Conservation (phyloP, 2,888 invertebrate genomes). For the Byasa hedistus region DNA sequence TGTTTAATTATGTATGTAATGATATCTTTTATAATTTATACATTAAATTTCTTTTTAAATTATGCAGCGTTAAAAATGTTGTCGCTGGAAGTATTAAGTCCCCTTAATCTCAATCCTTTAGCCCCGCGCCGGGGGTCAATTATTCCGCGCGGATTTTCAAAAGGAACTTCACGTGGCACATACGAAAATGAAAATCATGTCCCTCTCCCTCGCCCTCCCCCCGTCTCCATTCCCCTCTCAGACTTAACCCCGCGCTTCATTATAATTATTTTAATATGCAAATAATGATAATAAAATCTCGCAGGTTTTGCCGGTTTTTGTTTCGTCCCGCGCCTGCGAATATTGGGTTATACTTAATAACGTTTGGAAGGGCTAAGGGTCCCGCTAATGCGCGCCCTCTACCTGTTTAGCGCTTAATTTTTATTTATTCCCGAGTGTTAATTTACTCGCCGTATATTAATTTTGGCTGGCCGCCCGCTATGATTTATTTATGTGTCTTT, state of each 20-base stretch:
- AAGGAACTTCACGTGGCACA: constrained; percentile 28
- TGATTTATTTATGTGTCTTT: constrained; percentile 26
- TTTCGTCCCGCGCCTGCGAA: constrained; percentile 63
- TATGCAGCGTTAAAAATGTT: too few species aligned
- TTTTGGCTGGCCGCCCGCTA: constrained; percentile 21
- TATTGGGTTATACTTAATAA: constrained; percentile 76
- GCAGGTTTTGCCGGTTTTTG: constrained; percentile 64
- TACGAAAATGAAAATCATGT: constrained; percentile 36
- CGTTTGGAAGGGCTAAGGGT: constrained; percentile 57
- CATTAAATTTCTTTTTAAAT: too few species aligned
- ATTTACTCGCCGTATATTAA: constrained; percentile 37
- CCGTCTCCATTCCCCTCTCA: constrained; percentile 36
- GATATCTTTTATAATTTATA: too few species aligned
- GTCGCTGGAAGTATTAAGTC: not conserved
- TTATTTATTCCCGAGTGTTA: constrained; percentile 54
- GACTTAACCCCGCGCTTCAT: constrained; percentile 51
- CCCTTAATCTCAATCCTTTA: constrained; percentile 23
- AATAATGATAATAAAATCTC: constrained; percentile 79
- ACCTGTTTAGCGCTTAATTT: constrained; percentile 66
- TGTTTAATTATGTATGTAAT: too few species aligned
- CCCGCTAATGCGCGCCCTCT: constrained; percentile 35
- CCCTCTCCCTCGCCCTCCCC: constrained; percentile 28
- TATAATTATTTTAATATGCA: constrained; percentile 79
- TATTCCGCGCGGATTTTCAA: constrained; percentile 27
- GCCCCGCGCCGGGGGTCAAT: constrained; percentile 27